phyloP scores from a whole-genome alignment of 1,140 invertebrate species.

The Achatina immaculata region DNA sequence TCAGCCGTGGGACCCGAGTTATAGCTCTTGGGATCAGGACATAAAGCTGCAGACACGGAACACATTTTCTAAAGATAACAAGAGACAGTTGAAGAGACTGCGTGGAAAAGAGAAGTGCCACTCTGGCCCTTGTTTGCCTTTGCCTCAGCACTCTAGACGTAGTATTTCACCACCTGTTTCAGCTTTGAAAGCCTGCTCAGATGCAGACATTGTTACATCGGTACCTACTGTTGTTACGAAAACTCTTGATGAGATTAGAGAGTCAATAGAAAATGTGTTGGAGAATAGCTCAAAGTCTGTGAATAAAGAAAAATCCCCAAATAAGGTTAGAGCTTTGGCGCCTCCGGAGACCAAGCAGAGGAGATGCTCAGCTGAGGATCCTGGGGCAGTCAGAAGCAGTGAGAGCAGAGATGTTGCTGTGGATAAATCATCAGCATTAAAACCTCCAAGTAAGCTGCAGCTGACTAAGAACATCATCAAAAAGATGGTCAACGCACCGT shows the following conservation, averaged over 20 bases:
- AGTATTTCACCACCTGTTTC: background rate
- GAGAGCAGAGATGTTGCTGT: background rate
- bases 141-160: background rate
- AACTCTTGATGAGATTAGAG: slow-evolving; percentile 20
- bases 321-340: background rate
- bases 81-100: background rate
- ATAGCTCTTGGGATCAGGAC: too few species aligned
- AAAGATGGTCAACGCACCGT: slow-evolving; percentile 28
- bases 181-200: background rate
- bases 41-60: background rate
- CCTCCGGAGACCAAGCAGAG: background rate
- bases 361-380: background rate
- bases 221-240: background rate
- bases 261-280: slow-evolving; percentile 29
- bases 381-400: background rate
- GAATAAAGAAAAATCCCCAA: background rate
- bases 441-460: background rate
- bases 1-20: too few species aligned
- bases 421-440: background rate
- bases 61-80: background rate
- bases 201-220: background rate
- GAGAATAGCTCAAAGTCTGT: too few species aligned
- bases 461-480: slow-evolving; percentile 29
- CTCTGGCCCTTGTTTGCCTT: background rate
- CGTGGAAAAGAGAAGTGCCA: background rate